phyloP scores from a whole-genome alignment of 2,797 vertebrate species.

The Halcyon smyrnensis region DNA sequence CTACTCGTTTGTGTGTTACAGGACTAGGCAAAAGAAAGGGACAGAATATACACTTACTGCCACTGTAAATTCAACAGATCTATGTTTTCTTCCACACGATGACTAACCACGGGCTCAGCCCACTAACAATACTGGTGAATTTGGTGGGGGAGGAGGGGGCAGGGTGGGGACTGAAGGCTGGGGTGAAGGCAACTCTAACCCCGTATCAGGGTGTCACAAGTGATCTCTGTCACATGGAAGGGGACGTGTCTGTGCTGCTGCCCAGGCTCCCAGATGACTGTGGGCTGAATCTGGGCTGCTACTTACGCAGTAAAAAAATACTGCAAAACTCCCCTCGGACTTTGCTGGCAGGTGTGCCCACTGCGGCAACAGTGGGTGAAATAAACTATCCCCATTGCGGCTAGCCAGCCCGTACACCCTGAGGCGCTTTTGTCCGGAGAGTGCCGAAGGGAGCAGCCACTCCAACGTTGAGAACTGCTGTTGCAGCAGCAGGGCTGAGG shows the following conservation, averaged over 20 bases:
- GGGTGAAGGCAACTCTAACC: conserved; percentile 58
- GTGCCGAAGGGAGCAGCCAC: neutral
- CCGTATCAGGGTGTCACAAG: neutral
- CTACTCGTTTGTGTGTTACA: neutral
- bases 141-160: neutral
- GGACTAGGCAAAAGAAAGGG: neutral
- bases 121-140: neutral
- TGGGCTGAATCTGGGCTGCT: neutral
- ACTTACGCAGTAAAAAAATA: neutral
- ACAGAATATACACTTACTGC: neutral
- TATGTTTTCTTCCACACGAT: neutral
- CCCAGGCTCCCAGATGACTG: neutral
- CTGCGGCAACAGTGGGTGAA: neutral
- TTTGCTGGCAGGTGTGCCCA: neutral
- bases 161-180: neutral
- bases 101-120: neutral
- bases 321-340: neutral
- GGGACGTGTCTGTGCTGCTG: conserved; percentile 10
- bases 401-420: neutral
- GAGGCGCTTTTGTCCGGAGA: neutral
- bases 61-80: neutral
- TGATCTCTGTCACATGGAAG: neutral
- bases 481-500: neutral
- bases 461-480: neutral
- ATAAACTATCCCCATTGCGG: conserved; percentile 23